phyloP scores from a whole-genome alignment of 2,797 vertebrate genomes.

The Mormyrus hasselquistii region DNA sequence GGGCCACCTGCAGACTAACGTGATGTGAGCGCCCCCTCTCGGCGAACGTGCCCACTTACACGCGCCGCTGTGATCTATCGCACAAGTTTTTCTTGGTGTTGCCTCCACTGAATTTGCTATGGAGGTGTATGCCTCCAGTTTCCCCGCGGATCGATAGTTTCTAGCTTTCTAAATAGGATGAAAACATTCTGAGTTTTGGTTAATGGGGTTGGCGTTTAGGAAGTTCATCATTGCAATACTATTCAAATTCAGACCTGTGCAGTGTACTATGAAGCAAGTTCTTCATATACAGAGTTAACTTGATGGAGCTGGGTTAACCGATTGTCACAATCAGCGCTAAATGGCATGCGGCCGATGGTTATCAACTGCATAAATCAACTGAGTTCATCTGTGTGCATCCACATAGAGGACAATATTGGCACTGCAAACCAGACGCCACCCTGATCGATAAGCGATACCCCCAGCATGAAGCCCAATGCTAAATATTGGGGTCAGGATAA shows the following conservation, averaged over 20 bases:
- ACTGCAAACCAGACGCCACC: neutral
- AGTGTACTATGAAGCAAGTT: neutral
- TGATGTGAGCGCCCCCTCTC: conserved; percentile 25
- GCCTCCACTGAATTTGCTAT: neutral
- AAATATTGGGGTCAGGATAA: neutral
- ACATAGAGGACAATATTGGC: neutral
- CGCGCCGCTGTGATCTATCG: neutral
- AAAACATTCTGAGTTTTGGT: neutral
- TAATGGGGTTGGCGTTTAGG: neutral
- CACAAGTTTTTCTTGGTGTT: neutral
- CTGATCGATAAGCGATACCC: neutral
- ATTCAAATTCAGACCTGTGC: neutral
- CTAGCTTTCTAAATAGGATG: neutral
- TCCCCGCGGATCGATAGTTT: neutral
- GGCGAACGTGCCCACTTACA: conserved; percentile 3
- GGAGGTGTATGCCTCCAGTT: neutral
- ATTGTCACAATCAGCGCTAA: neutral
- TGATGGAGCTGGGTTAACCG: neutral
- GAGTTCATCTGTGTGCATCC: neutral
- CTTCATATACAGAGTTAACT: neutral
- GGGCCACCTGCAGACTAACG: neutral
- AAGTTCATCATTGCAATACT: neutral
- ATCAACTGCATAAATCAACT: neutral
- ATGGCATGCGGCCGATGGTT: neutral
- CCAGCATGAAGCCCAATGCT: neutral